Percentiles rank a stretch among this genome's conserved stretches.
Evolutionary conservation across 2,113 vertebrate species (phyloP).

Genomic region (Thryonomys swinderianus): DNA sequence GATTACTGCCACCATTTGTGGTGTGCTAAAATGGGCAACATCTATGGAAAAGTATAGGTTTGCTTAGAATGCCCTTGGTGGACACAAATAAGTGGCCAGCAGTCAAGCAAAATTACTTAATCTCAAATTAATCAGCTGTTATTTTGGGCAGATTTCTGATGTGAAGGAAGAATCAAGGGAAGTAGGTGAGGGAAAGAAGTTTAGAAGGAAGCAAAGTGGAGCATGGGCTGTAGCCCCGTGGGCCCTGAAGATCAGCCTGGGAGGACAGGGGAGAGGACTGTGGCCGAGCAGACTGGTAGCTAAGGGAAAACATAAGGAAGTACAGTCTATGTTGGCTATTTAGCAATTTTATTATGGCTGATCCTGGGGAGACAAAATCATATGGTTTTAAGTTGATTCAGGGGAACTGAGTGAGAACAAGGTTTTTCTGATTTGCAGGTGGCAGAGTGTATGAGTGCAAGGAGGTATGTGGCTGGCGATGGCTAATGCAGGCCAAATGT

Average conservation of each 20-base stretch:
- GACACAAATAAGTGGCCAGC: neutral
- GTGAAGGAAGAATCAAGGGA: neutral
- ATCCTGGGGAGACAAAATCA: neutral
- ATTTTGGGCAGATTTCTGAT: neutral
- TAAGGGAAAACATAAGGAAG: neutral
- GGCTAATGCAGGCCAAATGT: slow-evolving; percentile 48
- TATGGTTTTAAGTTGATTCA: slow-evolving; percentile 34
- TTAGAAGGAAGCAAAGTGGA: neutral
- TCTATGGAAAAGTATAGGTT: neutral
- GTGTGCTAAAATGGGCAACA: neutral
- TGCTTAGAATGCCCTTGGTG: neutral
- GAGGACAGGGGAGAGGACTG: neutral
- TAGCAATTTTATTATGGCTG: neutral
- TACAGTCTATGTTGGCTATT: neutral
- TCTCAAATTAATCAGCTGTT: neutral
- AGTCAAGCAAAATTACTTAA: neutral
- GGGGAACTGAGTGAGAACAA: slow-evolving; percentile 57
- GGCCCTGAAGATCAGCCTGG: neutral
- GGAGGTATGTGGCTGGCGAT: neutral
- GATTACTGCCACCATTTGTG: neutral
- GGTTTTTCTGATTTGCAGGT: slow-evolving; percentile 55
- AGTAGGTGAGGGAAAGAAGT: neutral
- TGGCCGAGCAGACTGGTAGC: neutral
- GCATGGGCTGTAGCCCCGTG: accelerated
- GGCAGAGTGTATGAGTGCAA: neutral